Conservation (phyloP, 2,113 vertebrate genomes). For the Megaceryle maxima region DNA sequence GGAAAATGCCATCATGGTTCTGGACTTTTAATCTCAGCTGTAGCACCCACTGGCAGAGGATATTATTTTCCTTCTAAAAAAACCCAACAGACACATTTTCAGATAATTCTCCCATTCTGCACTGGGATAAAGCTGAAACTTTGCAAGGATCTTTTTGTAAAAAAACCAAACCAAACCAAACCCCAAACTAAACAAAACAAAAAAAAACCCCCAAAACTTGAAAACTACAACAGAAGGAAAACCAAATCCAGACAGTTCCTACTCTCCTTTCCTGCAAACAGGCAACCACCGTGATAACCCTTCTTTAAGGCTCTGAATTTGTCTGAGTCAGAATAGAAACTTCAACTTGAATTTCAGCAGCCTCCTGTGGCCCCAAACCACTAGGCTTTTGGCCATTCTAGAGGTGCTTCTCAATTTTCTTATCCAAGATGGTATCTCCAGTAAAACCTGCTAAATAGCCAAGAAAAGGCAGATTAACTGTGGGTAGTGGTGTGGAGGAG, state of each 20-base stretch:
- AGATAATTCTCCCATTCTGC: neutral
- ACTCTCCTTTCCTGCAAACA: neutral
- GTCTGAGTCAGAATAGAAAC: neutral
- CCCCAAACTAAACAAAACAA: neutral
- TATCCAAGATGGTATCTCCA: neutral
- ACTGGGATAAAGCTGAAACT: neutral
- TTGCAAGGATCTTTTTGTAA: neutral
- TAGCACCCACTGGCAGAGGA: neutral
- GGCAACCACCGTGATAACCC: neutral
- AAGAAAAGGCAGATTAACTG: neutral
- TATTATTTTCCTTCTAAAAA: neutral
- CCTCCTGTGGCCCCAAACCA: neutral
- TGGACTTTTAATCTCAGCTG: neutral
- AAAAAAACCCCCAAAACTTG: neutral
- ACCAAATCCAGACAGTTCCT: neutral
- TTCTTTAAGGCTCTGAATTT: neutral
- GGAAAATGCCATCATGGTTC: neutral
- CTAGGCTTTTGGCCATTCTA: neutral
- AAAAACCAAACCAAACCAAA: neutral
- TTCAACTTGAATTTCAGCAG: neutral
- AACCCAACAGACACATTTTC: neutral
- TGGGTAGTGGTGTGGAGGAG: neutral
- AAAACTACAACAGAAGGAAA: neutral
- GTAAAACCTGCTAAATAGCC: neutral
- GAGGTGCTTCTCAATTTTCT: constrained; percentile 1